phyloP scores from a whole-genome alignment of 2,888 invertebrate genomes.

The Electrophaes corylata region DNA sequence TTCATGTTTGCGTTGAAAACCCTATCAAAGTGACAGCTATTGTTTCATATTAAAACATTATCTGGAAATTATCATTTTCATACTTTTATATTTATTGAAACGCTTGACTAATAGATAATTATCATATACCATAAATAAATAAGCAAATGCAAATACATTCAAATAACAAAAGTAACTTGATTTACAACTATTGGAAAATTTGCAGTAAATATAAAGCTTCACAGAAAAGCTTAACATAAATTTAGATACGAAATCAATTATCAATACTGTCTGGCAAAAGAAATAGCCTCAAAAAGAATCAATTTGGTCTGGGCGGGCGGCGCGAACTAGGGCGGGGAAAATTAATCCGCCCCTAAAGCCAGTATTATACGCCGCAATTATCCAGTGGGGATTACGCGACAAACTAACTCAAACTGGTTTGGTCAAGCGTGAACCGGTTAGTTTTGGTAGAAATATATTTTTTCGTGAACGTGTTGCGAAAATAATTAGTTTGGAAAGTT shows the following conservation, averaged over 20 bases:
- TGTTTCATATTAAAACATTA: neutral
- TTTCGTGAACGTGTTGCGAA: neutral
- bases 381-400: conserved; percentile 53
- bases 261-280: conserved; percentile 9
- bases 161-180: too few species aligned
- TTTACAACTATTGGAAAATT: too few species aligned
- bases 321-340: conserved; percentile 55
- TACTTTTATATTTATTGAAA: too few species aligned
- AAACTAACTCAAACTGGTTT: conserved; percentile 25
- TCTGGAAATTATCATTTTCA: too few species aligned
- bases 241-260: conserved; percentile 12
- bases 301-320: conserved; percentile 45
- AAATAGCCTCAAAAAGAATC: conserved; percentile 29
- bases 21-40: neutral
- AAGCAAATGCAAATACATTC: too few species aligned
- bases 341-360: conserved; percentile 64
- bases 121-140: too few species aligned
- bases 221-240: neutral
- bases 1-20: neutral
- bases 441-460: conserved; percentile 10
- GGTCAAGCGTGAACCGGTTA: conserved; percentile 21
- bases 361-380: conserved; percentile 66
- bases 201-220: neutral
- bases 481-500: neutral
- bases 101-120: too few species aligned